These are phyloP conservation scores for Tanypteryx hageni DNA, from an alignment of 2,888 invertebrate genomes.

Conservation along the genomic window DNA sequence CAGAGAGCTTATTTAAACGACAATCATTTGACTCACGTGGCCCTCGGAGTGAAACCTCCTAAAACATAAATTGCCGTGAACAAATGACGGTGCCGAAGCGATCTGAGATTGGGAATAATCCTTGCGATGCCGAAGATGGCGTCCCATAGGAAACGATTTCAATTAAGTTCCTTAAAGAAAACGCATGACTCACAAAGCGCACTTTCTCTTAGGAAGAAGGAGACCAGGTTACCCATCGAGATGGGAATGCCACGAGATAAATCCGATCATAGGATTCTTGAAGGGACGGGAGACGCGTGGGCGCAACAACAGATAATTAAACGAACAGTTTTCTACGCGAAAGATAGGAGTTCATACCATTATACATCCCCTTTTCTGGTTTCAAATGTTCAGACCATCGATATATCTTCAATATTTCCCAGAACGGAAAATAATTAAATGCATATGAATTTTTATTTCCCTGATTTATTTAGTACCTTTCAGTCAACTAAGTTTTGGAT, in stretches of 20 bases:
- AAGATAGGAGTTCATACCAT: background rate
- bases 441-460: too few species aligned
- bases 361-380: background rate
- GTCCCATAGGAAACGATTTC: background rate
- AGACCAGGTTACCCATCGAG: background rate
- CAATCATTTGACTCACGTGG: background rate
- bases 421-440: too few species aligned
- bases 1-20: background rate
- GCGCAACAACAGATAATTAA: background rate
- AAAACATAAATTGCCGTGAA: background rate
- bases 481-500: too few species aligned
- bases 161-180: background rate
- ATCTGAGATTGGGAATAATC: constrained; percentile 18
- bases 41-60: background rate
- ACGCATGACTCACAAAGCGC: constrained; percentile 8
- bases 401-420: background rate
- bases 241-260: background rate
- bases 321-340: background rate
- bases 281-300: background rate
- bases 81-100: background rate
- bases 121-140: constrained; percentile 48
- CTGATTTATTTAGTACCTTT: too few species aligned
- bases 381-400: background rate
- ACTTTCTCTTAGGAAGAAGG: background rate
- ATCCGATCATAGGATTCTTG: background rate